Percentiles rank a stretch among this genome's conserved stretches.
phyloP scores from a whole-genome alignment of 1,140 invertebrate genomes.

The Lineus longissimus region DNA sequence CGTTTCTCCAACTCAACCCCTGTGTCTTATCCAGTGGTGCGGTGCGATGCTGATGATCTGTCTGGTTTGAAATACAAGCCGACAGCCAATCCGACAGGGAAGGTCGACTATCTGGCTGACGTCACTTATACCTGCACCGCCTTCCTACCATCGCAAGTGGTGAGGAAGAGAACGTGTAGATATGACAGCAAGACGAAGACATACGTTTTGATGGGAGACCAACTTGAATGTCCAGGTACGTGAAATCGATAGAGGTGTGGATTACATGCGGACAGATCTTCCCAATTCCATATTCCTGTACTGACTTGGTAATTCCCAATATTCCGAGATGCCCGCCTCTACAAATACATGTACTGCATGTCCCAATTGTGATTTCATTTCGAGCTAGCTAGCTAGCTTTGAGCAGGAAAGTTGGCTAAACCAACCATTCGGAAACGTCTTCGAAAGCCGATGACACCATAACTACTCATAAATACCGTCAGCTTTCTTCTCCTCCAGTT shows the following conservation, averaged over 20 bases:
- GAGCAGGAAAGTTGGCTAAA: no score
- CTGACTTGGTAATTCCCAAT: no score
- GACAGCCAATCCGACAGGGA: neutral
- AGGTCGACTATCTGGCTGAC: slow-evolving; percentile 14
- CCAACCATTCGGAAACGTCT: no score
- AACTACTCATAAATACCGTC: no score
- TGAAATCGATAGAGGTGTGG: neutral
- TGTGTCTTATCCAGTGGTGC: neutral
- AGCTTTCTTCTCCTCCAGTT: slow-evolving; percentile 22
- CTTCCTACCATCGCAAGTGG: neutral
- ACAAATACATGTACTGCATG: no score
- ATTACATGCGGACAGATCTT: neutral
- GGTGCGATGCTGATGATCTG: neutral
- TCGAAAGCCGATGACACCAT: no score
- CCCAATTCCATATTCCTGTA: no score
- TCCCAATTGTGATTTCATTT: no score
- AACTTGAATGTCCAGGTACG: slow-evolving; percentile 27
- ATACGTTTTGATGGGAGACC: slow-evolving; percentile 22
- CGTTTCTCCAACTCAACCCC: neutral
- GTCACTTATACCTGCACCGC: slow-evolving; percentile 23
- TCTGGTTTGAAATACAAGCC: neutral
- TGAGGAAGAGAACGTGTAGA: slow-evolving; percentile 18
- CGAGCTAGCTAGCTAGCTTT: no score
- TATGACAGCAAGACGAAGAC: slow-evolving; percentile 19
- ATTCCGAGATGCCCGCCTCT: no score